Evolutionary conservation across 2,113 vertebrate species (phyloP).

Genomic region (Tinamus guttatus): DNA sequence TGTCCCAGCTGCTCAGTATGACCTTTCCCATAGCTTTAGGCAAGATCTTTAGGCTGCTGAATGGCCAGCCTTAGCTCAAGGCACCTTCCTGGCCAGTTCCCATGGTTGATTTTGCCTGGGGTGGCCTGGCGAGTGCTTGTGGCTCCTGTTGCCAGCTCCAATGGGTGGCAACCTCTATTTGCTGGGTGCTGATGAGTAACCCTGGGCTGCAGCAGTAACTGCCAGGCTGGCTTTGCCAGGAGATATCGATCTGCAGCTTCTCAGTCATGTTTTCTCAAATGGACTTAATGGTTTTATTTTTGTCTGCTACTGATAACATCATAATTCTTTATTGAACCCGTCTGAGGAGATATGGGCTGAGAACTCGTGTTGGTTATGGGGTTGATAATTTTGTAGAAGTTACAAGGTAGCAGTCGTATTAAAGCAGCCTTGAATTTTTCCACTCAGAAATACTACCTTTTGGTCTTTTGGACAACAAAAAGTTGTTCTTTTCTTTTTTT

Average conservation of each 20-base stretch:
- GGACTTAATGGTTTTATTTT: not conserved
- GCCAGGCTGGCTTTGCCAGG: not conserved
- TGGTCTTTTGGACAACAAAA: not conserved
- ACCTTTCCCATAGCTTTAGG: not conserved
- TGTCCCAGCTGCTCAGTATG: not conserved
- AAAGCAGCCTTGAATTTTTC: not conserved
- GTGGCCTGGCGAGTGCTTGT: not conserved
- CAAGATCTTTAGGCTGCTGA: not conserved
- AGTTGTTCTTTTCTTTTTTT: too few relatives aligned
- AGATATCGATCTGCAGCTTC: not conserved
- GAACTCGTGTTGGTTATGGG: not conserved
- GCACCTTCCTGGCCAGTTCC: not conserved
- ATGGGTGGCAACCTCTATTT: not conserved
- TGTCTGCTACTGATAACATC: not conserved
- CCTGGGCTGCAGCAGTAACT: not conserved
- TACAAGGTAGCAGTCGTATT: not conserved
- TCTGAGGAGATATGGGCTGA: not conserved
- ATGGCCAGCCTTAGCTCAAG: not conserved
- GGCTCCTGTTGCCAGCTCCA: not conserved
- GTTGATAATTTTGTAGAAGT: not conserved
- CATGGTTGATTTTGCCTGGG: not conserved
- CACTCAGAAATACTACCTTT: fast-evolving
- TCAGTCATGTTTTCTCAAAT: not conserved
- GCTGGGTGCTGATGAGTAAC: not conserved
- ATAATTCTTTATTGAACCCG: not conserved